Conservation (phyloP, 2,797 vertebrate species). For the Leptoclinus maculatus region DNA sequence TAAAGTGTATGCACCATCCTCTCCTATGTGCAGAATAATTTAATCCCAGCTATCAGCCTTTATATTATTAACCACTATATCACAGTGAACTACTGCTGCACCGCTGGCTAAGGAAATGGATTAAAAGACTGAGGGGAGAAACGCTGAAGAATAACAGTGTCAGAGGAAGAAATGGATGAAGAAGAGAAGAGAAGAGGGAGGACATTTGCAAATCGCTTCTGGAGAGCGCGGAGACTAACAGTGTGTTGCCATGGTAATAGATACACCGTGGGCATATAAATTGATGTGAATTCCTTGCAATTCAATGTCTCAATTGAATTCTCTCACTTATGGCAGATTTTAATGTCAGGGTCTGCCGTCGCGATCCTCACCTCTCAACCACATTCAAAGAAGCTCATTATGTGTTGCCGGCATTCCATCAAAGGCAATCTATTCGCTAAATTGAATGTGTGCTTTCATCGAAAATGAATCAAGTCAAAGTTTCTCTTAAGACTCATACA, state of each 20-base stretch:
- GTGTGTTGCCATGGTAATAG: slow-evolving; percentile 78
- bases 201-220: slow-evolving; percentile 58
- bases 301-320: slow-evolving; percentile 54
- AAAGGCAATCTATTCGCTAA: slow-evolving; percentile 51
- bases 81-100: slow-evolving; percentile 6
- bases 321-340: slow-evolving; percentile 38
- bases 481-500: slow-evolving; percentile 49
- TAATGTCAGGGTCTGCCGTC: slow-evolving; percentile 44
- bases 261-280: slow-evolving; percentile 62
- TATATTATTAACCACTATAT: slow-evolving; percentile 49
- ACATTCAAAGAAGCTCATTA: slow-evolving; percentile 46
- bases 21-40: slow-evolving; percentile 42
- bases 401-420: slow-evolving; percentile 24
- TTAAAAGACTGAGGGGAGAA: slow-evolving; percentile 7
- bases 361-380: slow-evolving; percentile 36
- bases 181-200: slow-evolving; percentile 9
- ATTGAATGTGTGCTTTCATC: slow-evolving; percentile 47
- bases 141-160: slow-evolving; percentile 44
- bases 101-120: slow-evolving; percentile 15
- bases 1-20: slow-evolving; percentile 13
- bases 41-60: slow-evolving; percentile 44
- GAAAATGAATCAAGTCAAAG: slow-evolving; percentile 57
- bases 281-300: slow-evolving; percentile 49
- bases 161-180: slow-evolving; percentile 38
- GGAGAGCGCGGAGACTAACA: slow-evolving; percentile 47